Evolutionary conservation across 2,888 invertebrate genomes (phyloP), one percentile per base, ranked within the genome.

Genomic region (Ischnus inquisitorius): DNA sequence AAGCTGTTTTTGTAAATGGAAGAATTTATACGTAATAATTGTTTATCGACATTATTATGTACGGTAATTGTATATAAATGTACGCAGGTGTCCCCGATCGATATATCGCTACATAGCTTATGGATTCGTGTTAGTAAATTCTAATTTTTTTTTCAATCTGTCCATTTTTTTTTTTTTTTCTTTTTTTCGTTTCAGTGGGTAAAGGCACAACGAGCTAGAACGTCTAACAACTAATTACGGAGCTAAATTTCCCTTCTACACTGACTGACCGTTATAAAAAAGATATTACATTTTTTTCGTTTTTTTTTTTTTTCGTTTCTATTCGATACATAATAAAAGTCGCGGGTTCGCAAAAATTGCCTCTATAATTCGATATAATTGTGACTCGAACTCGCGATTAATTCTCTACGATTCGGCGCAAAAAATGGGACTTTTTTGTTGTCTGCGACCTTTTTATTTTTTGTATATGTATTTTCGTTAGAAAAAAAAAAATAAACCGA

Each of bases 181-280:
- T 41, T 25, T 62, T 16, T 48, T 65, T 80, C 5, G 14, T 60
- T 65, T 14, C 67, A 85, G 74, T 85, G 87, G 87, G 87, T 88
- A 87, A 89, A 90, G 90, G 90, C 90, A 90, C 89, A 87, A 89
- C 84, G 85, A 86, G 83, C 88, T 89, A 88, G 84, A 82, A 87
- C 85, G 82, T 87, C 77, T 85, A 80, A 78, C 67, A 84, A 86
- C 81, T 81, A 80, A 80, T 82, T 84, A 80, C 77, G 65, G 81
- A 57, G 78, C 81, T 75, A 82, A 79, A 82, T 81, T n/a, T 75
- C 78, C 78, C 81, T 34, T 84, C 51, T 65, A 79, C 51, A 71
- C 69, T 51, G 62, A 79, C 62, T 48, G 82, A 79, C 51, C 78
- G 65, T 77, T 78, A 81, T 84, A 84, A 81, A 84, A 84, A 84